phyloP scores from a whole-genome alignment of 2,888 invertebrate genomes.

The Tetropium fuscum region DNA sequence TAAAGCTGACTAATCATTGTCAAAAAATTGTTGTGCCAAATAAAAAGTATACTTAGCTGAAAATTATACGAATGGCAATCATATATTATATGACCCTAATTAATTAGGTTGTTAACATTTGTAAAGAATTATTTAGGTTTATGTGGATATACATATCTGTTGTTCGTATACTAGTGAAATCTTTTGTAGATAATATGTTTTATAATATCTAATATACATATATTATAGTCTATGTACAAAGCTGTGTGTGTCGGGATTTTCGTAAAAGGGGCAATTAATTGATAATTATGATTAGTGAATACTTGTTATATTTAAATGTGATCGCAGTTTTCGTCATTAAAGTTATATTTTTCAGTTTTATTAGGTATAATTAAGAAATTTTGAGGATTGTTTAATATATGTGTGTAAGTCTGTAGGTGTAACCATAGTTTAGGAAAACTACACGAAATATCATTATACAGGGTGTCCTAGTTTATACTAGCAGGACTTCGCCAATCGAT shows the following conservation, averaged over 20 bases:
- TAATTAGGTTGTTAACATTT: background rate
- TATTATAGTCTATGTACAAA: background rate
- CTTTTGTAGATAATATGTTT: constrained; percentile 4
- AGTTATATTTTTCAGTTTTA: constrained; percentile 1
- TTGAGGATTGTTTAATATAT: no score
- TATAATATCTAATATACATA: background rate
- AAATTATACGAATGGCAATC: constrained; percentile 28
- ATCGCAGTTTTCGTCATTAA: constrained; percentile 1
- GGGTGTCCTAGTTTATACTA: no score
- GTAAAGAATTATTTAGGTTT: background rate
- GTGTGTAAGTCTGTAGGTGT: no score
- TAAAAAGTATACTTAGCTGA: constrained; percentile 4
- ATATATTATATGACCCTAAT: background rate
- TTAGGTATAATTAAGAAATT: no score
- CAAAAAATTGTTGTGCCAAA: constrained; percentile 24
- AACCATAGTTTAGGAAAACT: no score
- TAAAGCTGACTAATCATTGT: constrained; percentile 8
- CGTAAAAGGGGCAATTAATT: background rate
- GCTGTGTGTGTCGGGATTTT: background rate
- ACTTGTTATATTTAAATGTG: background rate
- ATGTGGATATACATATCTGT: background rate
- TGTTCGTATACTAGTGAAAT: background rate
- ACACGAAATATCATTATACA: no score
- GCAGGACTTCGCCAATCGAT: no score
- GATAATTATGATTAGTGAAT: background rate